A percentile compares a stretch with the other conserved stretches of the same genome.
These are phyloP conservation scores for Drosophila carrolli DNA, from an alignment of 1,140 invertebrate species.

Conservation along the genomic window DNA sequence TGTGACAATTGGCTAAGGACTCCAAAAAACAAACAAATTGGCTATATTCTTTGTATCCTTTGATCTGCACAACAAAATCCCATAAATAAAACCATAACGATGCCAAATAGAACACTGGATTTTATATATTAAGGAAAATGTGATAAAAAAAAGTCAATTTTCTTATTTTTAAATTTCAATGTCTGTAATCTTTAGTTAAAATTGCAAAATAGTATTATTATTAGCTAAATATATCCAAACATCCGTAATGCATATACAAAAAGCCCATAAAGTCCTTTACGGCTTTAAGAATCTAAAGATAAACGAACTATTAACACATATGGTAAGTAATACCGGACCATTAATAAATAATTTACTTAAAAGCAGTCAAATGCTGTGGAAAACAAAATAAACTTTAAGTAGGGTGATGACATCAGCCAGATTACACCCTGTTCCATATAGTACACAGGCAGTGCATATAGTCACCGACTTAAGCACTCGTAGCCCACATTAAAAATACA, in stretches of 20 bases:
- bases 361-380: neutral
- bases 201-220: neutral
- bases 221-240: neutral
- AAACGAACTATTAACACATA: too few species aligned
- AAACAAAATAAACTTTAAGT: neutral
- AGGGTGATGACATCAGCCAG: slow-evolving; percentile 1
- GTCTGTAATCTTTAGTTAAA: neutral
- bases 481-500: slow-evolving; percentile 39
- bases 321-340: too few species aligned
- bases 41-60: neutral
- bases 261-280: too few species aligned
- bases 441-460: neutral
- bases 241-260: too few species aligned
- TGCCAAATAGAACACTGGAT: neutral
- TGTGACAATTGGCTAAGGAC: neutral
- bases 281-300: too few species aligned
- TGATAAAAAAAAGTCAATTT: too few species aligned
- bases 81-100: neutral
- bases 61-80: neutral
- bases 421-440: neutral
- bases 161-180: too few species aligned
- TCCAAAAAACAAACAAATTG: neutral
- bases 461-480: neutral
- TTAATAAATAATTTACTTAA: neutral
- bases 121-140: too few species aligned